Evolutionary conservation across 2,797 vertebrate species (phyloP).

Genomic region (Pseudochirops corinnae): DNA sequence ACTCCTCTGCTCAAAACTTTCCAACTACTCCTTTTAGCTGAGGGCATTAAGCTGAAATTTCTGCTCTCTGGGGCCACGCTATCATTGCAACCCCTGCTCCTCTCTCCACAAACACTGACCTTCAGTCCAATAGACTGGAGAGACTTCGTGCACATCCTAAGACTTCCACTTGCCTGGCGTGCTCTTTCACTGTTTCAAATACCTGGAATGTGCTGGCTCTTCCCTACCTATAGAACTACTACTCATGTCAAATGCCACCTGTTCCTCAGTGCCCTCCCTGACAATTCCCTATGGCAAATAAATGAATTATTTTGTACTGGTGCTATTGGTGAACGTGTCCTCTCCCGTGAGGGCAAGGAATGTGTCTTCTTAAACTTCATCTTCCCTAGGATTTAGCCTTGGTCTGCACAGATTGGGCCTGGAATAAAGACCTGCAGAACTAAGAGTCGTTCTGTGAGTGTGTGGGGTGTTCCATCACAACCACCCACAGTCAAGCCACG

Average conservation of each 20-base stretch:
- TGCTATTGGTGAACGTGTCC: background rate
- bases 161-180: background rate
- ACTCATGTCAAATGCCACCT: background rate
- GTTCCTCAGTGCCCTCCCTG: background rate
- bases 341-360: background rate
- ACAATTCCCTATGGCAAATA: background rate
- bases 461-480: background rate
- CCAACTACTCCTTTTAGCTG: background rate
- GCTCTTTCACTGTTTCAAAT: background rate
- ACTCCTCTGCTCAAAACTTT: background rate
- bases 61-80: background rate
- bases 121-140: background rate
- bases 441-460: background rate
- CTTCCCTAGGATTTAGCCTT: background rate
- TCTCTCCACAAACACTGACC: background rate
- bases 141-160: background rate
- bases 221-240: background rate
- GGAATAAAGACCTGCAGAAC: background rate
- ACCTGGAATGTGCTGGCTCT: background rate
- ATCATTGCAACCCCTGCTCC: background rate
- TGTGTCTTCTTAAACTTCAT: background rate
- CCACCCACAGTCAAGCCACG: background rate
- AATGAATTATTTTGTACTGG: background rate
- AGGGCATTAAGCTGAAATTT: background rate
- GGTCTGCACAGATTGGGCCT: background rate